Evolutionary conservation across 2,113 vertebrate genomes (phyloP).

Genomic region (Cephalopholis sonnerati): DNA sequence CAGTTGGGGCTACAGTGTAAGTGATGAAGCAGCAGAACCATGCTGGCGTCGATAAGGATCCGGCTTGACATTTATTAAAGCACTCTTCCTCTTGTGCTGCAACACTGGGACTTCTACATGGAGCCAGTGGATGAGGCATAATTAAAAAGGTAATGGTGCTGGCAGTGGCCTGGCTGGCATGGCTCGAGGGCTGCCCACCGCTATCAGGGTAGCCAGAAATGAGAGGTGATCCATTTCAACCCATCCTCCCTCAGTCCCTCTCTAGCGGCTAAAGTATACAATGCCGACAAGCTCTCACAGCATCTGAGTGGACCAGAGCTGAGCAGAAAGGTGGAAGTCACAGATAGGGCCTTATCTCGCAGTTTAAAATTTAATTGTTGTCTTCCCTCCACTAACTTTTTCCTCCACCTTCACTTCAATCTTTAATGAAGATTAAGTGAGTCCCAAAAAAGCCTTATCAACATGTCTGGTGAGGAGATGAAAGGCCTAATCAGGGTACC

Average conservation of each 20-base stretch:
- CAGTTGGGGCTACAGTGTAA: conserved; percentile 31
- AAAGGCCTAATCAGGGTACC: conserved; percentile 28
- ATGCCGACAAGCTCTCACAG: background rate
- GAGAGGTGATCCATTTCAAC: conserved; percentile 68
- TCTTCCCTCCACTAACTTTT: conserved; percentile 73
- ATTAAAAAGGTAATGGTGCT: conserved; percentile 65
- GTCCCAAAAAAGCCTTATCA: conserved; percentile 80
- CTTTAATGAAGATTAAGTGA: conserved; percentile 84
- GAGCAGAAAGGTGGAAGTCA: conserved; percentile 70
- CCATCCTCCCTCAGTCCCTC: conserved; percentile 36
- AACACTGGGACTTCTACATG: conserved; percentile 38
- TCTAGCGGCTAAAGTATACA: conserved; percentile 41
- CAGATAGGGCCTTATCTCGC: conserved; percentile 78
- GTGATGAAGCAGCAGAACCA: conserved; percentile 63
- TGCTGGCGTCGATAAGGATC: conserved; percentile 42
- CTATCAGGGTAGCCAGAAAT: conserved; percentile 56
- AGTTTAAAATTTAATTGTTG: conserved; percentile 80
- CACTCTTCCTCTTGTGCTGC: conserved; percentile 37
- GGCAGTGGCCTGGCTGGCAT: conserved; percentile 32
- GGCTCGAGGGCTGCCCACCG: conserved; percentile 24
- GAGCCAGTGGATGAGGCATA: conserved; percentile 52
- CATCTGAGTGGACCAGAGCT: background rate
- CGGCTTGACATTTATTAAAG: conserved; percentile 56
- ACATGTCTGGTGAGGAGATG: conserved; percentile 70
- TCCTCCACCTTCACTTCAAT: conserved; percentile 69